Percentiles rank a stretch among this genome's conserved stretches.
phyloP scores from a whole-genome alignment of 2,888 invertebrate species.

The Cheilosia grossa region DNA sequence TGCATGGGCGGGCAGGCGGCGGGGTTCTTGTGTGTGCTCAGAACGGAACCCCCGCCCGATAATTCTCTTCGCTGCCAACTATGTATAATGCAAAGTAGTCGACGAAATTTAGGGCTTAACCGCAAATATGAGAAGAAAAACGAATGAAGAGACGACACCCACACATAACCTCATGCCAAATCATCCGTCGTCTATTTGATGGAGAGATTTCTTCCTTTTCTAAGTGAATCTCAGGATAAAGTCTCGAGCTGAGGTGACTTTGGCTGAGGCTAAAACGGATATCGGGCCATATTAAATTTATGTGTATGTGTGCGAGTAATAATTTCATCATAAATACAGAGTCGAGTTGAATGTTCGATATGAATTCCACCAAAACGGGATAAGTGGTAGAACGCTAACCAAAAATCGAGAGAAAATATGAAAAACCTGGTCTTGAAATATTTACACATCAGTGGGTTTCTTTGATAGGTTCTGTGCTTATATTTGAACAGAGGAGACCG shows the following conservation, averaged over 20 bases:
- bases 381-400: constrained; percentile 48
- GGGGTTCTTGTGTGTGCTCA: constrained; percentile 8
- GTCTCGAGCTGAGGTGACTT: background rate
- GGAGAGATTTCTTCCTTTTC: constrained; percentile 42
- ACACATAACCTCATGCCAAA: constrained; percentile 63
- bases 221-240: constrained; percentile 53
- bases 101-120: constrained; percentile 70
- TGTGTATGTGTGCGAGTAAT: constrained; percentile 62
- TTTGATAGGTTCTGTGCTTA: constrained; percentile 19
- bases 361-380: constrained; percentile 52
- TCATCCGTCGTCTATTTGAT: constrained; percentile 69
- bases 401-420: constrained; percentile 12
- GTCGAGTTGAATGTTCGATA: constrained; percentile 66
- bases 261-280: constrained; percentile 43
- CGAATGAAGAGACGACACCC: constrained; percentile 16
- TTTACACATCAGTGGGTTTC: constrained; percentile 66
- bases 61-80: constrained; percentile 51
- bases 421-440: constrained; percentile 58
- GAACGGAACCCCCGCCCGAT: background rate
- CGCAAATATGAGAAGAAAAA: constrained; percentile 48
- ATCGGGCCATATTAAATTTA: constrained; percentile 31
- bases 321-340: constrained; percentile 71
- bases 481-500: background rate
- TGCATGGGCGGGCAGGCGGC: constrained; percentile 1
- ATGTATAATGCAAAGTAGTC: constrained; percentile 72